Evolutionary conservation across 2,797 vertebrate genomes (phyloP).

Genomic region (Enteromius paludinosus): DNA sequence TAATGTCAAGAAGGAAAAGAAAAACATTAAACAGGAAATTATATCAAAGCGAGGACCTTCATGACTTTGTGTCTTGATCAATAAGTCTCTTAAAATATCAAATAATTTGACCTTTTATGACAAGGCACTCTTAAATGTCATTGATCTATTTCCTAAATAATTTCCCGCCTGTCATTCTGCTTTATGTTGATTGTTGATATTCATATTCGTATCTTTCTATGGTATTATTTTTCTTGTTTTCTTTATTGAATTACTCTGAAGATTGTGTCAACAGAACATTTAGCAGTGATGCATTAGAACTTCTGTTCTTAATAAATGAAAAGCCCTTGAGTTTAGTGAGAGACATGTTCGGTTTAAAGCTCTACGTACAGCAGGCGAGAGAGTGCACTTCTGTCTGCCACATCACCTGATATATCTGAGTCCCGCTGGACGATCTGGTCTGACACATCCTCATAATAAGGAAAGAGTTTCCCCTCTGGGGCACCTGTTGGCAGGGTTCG

Average conservation of each 20-base stretch:
- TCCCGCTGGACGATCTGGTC: slow-evolving; percentile 17
- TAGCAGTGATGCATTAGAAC: slow-evolving; percentile 14
- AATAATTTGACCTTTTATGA: background rate
- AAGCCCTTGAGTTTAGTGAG: slow-evolving; percentile 34
- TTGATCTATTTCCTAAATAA: slow-evolving; percentile 3
- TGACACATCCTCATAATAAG: slow-evolving; percentile 51
- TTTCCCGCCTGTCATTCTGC: background rate
- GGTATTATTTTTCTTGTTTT: slow-evolving; percentile 33
- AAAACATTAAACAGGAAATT: background rate
- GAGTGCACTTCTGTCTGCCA: slow-evolving; percentile 22
- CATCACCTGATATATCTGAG: background rate
- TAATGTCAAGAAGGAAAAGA: background rate
- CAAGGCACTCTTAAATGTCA: background rate
- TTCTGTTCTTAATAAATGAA: slow-evolving; percentile 9
- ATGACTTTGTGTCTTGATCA: background rate
- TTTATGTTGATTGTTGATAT: background rate
- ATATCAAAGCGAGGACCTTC: background rate
- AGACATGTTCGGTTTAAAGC: slow-evolving; percentile 31
- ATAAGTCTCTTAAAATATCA: background rate
- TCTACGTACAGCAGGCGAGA: background rate
- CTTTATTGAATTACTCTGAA: slow-evolving; percentile 37
- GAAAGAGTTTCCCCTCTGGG: slow-evolving; percentile 35
- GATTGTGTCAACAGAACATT: slow-evolving; percentile 19
- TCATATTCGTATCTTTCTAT: slow-evolving; percentile 6
- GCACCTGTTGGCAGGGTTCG: slow-evolving; percentile 36